Evolutionary conservation across 2,888 invertebrate species (phyloP), one percentile per base, ranked within the genome.

Genomic region (Parasteatoda lunata): DNA sequence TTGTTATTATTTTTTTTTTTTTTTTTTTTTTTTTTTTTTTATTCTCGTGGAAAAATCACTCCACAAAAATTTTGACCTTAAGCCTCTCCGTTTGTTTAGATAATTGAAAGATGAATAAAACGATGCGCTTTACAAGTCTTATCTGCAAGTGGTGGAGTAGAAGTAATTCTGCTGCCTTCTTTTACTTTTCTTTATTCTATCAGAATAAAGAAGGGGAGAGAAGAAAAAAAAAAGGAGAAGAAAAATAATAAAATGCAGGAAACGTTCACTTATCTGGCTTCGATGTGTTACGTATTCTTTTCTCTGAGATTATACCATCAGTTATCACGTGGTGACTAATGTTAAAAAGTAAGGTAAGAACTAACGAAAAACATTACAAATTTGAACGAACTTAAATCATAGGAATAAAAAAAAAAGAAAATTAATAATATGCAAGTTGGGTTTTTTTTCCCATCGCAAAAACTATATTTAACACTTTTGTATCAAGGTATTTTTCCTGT

Each of bases 261-360:
- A 80, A 15, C 52, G 47, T 68, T 80, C 73, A 80, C 80, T 80
- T 80, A 80, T 80, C 80, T 4, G 80, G 80, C 80, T 80, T 80
- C 80, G n/a, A 30, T 15, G 66, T 68, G 15, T 15, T n/a, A n/a
- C 45, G 77, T 77, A 51, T 68, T 77, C 59, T 68, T 59, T 15
- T 59, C 6, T 15, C 54, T 47, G 70, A 70, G 78, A 78, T 78
- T 69, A 78, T 45, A 77, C 45, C 51, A 54, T 77, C 15, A 52
- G 68, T 51, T 77, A 30, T 77, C 77, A 68, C 77, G 77, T 77
- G 77, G n/a, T 30, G 47, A 30, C 30, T 30, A 30, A 30, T 30
- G 30, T 30, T 30, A 30, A 30, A 30, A 30, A 30, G 30, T 30
- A 30, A 30, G 30, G 30, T 30, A 30, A 30, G 2, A 30, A 30